Conservation (phyloP, 1,140 invertebrate genomes). For the Tetragonula clypearis region DNA sequence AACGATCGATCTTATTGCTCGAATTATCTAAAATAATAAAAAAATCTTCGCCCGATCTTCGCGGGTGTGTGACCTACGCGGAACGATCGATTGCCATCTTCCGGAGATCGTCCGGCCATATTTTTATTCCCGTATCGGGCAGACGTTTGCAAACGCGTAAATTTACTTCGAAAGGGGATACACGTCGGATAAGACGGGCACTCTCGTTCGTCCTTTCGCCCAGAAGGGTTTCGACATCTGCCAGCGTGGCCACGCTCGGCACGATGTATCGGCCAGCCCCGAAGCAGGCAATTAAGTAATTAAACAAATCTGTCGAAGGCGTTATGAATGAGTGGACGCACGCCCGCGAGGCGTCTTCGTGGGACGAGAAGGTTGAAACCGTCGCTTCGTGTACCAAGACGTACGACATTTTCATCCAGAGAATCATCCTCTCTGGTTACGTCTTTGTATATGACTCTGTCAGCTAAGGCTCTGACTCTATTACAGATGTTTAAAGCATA, state of each 20-base stretch:
- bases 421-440: conserved; percentile 27
- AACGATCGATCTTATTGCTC: too few relatives aligned
- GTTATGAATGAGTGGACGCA: conserved; percentile 73
- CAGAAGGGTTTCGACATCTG: conserved; percentile 66
- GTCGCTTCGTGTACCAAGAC: conserved; percentile 13
- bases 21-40: too few relatives aligned
- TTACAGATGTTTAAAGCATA: too few relatives aligned
- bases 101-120: neutral
- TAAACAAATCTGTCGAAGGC: conserved; percentile 77
- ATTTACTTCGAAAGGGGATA: conserved; percentile 45
- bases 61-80: neutral
- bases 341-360: conserved; percentile 56
- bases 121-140: neutral
- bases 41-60: too few relatives aligned
- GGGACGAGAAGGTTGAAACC: conserved; percentile 29
- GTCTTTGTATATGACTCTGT: conserved; percentile 28
- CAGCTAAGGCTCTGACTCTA: too few relatives aligned
- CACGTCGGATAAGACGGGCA: conserved; percentile 43
- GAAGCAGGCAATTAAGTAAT: conserved; percentile 78
- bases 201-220: conserved; percentile 56
- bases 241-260: conserved; percentile 16
- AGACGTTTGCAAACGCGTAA: conserved; percentile 11
- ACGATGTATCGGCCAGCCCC: conserved; percentile 58
- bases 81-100: neutral
- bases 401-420: conserved; percentile 25